These are phyloP conservation scores for Chiroxiphia lanceolata DNA, from an alignment of 2,797 vertebrate species.

Conservation along the genomic window DNA sequence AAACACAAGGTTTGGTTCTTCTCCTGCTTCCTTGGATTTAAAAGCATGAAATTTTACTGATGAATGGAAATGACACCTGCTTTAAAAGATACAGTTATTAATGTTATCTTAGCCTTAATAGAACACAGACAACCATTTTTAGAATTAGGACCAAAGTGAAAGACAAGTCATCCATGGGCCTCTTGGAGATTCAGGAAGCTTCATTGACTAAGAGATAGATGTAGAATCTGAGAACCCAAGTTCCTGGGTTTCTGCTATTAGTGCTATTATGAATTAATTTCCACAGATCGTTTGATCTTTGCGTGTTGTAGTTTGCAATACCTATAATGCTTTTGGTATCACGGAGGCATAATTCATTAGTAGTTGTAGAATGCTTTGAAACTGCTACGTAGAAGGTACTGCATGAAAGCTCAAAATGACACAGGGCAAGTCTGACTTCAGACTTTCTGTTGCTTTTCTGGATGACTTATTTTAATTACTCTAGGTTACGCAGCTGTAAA, in stretches of 20 bases:
- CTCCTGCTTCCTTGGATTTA: background rate
- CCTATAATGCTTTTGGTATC: background rate
- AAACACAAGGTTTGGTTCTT: background rate
- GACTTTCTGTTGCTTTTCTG: background rate
- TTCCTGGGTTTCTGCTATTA: background rate
- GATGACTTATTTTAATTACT: slow-evolving; percentile 14
- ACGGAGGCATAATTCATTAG: background rate
- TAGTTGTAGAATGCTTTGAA: background rate
- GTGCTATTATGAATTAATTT: background rate
- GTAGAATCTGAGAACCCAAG: background rate
- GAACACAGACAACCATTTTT: background rate
- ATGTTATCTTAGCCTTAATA: background rate
- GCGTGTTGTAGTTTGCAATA: background rate
- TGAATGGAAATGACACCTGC: background rate
- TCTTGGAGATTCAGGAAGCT: background rate
- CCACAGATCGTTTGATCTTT: background rate
- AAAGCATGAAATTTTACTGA: background rate
- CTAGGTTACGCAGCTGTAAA: background rate
- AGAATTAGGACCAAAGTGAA: background rate
- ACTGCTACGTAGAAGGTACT: background rate
- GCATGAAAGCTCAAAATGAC: background rate
- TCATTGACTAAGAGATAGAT: background rate
- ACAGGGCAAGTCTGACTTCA: background rate
- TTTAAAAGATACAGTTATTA: background rate
- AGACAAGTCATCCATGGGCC: background rate